A percentile compares a stretch with the other conserved stretches of the same genome.
phyloP scores from a whole-genome alignment of 2,888 invertebrate species.

The Labia minor region DNA sequence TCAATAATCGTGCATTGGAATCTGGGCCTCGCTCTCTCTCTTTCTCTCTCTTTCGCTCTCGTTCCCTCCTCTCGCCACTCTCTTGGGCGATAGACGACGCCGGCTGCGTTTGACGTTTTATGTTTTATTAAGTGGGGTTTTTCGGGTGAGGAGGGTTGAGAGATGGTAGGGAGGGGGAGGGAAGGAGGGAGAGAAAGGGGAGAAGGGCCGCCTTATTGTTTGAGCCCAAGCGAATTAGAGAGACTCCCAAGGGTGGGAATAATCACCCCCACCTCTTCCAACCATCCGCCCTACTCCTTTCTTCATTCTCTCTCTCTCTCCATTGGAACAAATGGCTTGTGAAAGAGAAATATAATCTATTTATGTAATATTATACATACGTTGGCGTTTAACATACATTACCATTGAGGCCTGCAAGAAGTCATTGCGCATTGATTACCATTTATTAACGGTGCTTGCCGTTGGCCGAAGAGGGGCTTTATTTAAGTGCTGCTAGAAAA shows the following conservation, averaged over 20 bases:
- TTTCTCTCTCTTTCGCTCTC: background rate
- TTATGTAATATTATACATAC: constrained; percentile 13
- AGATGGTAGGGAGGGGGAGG: too few relatives aligned
- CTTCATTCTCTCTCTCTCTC: too few relatives aligned
- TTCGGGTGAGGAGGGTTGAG: background rate
- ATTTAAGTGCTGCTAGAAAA: too few relatives aligned
- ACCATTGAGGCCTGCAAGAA: constrained; percentile 5
- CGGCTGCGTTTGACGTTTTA: constrained; percentile 13
- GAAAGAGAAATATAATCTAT: constrained; percentile 13
- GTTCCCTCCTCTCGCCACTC: background rate
- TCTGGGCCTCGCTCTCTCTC: background rate
- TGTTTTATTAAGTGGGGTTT: constrained; percentile 13
- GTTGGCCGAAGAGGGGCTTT: too few relatives aligned
- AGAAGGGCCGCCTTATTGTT: background rate
- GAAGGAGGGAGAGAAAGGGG: background rate
- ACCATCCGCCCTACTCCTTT: too few relatives aligned
- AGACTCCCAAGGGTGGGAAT: background rate
- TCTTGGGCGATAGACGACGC: background rate
- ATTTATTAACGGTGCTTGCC: background rate
- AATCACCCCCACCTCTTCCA: background rate
- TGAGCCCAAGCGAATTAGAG: constrained; percentile 1
- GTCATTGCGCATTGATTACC: background rate
- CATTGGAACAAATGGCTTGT: constrained; percentile 13
- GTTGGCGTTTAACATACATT: constrained; percentile 13
- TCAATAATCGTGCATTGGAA: constrained; percentile 2